Base-by-base conservation (phyloP, 2,797 vertebrate genomes). In the Lophura swinhoii region DNA sequence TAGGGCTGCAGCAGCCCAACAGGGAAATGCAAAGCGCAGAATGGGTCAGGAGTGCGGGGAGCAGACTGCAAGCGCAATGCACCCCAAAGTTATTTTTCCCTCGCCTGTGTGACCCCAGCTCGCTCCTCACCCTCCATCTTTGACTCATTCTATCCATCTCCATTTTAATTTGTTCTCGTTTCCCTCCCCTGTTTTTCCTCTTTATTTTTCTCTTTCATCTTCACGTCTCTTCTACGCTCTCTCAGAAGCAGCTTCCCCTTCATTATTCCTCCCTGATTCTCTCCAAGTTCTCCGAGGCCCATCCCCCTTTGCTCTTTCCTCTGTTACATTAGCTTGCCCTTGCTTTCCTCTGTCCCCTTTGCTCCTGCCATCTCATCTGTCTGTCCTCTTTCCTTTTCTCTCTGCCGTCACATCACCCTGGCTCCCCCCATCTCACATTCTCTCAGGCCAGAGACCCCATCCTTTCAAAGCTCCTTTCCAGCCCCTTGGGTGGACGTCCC, bases 71-170 rank as follows among this genome's bases (percentile, higher is more conserved):
- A 93, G 78, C 37, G 73, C 35, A 60, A 62, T 66, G 63, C 53
- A 60, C 67, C 26, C 66, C 49, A 83, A 96, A 96, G 73, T 96
- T 90, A 48, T 88, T 93, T 79, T 81, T 53, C 59, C 41, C 23
- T 69, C 31, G 49, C 51, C 46, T 71, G 4, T 82, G 43, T 69
- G 74, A 82, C n/a, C 76, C 82, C 75, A 69, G 88, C 63, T 69
- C 74, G 85, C 88, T 44, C 76, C 43, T 87, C 4, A 2, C 85
- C 90, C 92, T 95, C 93, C 94, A 94, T 95, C 88, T 96, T 96
- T 91, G 92, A 95, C 91, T 96, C 91, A 95, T 95, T 95, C 88
- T 94, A 95, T 86, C 91, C 86, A 93, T 93, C 94, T 96, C 94
- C 86, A 90, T 96, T 94, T 95, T 89, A 88, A 93, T 95, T 94